A percentile compares a stretch with the other conserved stretches of the same genome.
Conservation (phyloP, 2,113 vertebrate species). For the Sylvilagus bachmani region DNA sequence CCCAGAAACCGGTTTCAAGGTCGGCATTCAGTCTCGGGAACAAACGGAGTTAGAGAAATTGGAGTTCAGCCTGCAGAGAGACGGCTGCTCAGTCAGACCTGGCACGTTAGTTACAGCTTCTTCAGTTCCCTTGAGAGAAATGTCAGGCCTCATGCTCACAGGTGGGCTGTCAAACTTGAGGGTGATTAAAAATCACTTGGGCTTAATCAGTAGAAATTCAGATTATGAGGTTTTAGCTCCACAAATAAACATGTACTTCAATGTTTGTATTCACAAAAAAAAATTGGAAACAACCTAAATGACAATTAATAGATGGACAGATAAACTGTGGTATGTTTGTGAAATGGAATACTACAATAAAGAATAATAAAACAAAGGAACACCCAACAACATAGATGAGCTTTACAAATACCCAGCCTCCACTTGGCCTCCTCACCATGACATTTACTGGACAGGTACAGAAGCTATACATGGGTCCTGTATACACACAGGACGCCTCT, state of each 20-base stretch:
- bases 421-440: background rate
- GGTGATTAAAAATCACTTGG: background rate
- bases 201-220: background rate
- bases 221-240: background rate
- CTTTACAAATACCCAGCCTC: no score
- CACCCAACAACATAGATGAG: background rate
- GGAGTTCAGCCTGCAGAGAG: background rate
- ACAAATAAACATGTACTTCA: background rate
- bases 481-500: no score
- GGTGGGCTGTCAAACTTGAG: background rate
- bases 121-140: background rate
- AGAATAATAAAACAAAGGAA: background rate
- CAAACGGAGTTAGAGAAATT: background rate
- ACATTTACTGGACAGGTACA: no score
- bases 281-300: background rate
- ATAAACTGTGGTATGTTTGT: background rate
- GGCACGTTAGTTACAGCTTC: no score
- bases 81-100: background rate
- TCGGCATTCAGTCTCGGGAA: background rate
- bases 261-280: background rate
- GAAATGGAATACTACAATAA: background rate
- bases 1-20: background rate
- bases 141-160: background rate
- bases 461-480: no score
- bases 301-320: background rate